Evolutionary conservation across 2,113 vertebrate genomes (phyloP).

Genomic region (Nothocercus nigrocapillus): DNA sequence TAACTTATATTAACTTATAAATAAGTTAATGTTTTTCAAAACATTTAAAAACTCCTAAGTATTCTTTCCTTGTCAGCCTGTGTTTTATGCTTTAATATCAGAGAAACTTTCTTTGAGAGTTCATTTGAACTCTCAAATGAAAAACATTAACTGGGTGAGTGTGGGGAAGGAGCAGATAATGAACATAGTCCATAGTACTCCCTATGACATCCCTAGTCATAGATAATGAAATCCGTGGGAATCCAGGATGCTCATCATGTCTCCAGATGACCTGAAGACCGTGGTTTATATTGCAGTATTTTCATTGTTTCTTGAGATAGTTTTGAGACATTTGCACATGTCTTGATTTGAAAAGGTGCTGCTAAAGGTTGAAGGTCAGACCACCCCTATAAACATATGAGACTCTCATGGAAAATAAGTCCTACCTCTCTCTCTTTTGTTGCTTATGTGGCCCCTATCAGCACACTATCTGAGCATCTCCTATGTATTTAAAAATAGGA

Average conservation of each 20-base stretch:
- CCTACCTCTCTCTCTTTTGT: not conserved
- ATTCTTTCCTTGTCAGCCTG: not conserved
- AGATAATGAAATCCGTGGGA: too few species aligned
- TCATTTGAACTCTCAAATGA: not conserved
- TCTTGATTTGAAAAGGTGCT: not conserved
- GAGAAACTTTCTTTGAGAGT: not conserved
- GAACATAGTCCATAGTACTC: not conserved
- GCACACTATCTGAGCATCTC: slow-evolving; percentile 13
- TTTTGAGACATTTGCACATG: not conserved
- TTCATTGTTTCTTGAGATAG: not conserved
- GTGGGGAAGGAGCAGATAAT: not conserved
- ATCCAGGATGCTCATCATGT: not conserved
- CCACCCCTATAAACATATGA: not conserved
- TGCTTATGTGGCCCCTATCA: slow-evolving; percentile 3
- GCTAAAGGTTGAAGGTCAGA: not conserved
- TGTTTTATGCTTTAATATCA: not conserved
- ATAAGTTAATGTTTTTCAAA: not conserved
- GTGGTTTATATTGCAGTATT: not conserved
- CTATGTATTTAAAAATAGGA: slow-evolving; percentile 55
- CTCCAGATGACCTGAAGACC: not conserved
- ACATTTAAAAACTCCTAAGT: not conserved
- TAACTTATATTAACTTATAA: too few species aligned
- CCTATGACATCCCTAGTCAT: too few species aligned
- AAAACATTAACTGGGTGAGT: not conserved
- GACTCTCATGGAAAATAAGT: not conserved